Evolutionary conservation across 1,140 invertebrate species (phyloP).

Genomic region (Periplaneta americana): DNA sequence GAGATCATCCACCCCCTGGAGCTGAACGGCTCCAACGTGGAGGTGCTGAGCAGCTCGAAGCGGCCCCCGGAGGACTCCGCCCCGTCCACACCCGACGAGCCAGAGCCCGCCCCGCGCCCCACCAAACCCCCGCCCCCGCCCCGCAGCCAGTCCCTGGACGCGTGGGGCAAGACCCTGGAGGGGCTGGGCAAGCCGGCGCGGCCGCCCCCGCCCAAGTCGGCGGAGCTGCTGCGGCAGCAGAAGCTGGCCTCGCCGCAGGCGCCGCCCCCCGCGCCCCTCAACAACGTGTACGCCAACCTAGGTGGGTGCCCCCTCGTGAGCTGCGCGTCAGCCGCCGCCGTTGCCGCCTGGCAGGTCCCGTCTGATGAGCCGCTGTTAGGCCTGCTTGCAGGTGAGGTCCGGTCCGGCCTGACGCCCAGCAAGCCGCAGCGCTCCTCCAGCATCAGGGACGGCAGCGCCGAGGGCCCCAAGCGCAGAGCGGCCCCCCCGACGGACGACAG

Average conservation of each 20-base stretch:
- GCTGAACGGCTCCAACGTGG: slow-evolving; percentile 67
- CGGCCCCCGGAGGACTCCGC: slow-evolving; percentile 36
- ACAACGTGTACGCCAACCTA: slow-evolving; percentile 31
- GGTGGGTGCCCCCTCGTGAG: slow-evolving; percentile 27
- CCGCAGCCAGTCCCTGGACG: slow-evolving; percentile 46
- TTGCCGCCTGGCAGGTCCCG: too few species aligned
- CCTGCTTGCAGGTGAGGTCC: slow-evolving; percentile 55
- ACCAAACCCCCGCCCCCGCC: slow-evolving; percentile 49
- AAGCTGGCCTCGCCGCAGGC: neutral
- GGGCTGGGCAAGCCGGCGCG: slow-evolving; percentile 50
- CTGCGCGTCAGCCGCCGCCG: too few species aligned
- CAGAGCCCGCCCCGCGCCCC: neutral
- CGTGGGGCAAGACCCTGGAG: slow-evolving; percentile 28
- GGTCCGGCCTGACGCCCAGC: slow-evolving; percentile 58
- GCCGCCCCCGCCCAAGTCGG: slow-evolving; percentile 64
- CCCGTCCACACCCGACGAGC: neutral
- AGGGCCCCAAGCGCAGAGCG: neutral
- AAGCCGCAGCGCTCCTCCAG: slow-evolving; percentile 12
- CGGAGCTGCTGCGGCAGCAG: slow-evolving; percentile 48
- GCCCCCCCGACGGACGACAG: slow-evolving; percentile 18
- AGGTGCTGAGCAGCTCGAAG: slow-evolving; percentile 56
- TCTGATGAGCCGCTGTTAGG: neutral
- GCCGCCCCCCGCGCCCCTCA: neutral
- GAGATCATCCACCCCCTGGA: slow-evolving; percentile 86
- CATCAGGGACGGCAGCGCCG: neutral